phyloP scores from a whole-genome alignment of 2,797 vertebrate genomes.

The Aeoliscus strigatus region DNA sequence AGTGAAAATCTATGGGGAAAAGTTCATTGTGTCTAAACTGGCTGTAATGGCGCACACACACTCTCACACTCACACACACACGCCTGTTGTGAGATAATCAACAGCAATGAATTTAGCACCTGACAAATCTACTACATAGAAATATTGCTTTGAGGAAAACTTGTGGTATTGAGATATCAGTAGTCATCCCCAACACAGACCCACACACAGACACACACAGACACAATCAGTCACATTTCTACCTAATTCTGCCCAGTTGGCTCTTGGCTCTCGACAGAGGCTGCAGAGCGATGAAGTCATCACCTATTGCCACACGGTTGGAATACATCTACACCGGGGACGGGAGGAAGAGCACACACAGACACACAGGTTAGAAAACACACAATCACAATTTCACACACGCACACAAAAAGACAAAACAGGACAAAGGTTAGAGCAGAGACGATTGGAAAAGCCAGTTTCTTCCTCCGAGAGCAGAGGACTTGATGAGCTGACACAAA shows the following conservation, averaged over 20 bases:
- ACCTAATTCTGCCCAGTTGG: slow-evolving; percentile 99
- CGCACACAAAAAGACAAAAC: slow-evolving; percentile 16
- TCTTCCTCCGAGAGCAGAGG: slow-evolving; percentile 11
- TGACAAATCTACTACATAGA: too few relatives aligned
- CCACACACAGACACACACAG: too few relatives aligned
- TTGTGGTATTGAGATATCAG: slow-evolving; percentile 30
- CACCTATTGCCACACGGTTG: slow-evolving; percentile 96
- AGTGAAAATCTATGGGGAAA: too few relatives aligned
- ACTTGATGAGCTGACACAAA: slow-evolving; percentile 20
- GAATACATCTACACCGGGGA: slow-evolving; percentile 92
- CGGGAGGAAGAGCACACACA: slow-evolving; percentile 46
- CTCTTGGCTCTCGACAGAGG: slow-evolving; percentile 98
- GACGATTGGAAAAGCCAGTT: slow-evolving; percentile 18
- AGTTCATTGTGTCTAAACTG: too few relatives aligned
- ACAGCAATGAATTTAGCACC: too few relatives aligned
- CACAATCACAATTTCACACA: slow-evolving; percentile 4
- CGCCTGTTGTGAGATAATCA: too few relatives aligned
- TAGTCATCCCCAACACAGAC: slow-evolving; percentile 23
- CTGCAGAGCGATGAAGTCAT: slow-evolving; percentile 99
- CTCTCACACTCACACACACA: too few relatives aligned
- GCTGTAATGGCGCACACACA: too few relatives aligned
- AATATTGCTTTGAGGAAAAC: too few relatives aligned
- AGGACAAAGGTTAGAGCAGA: slow-evolving; percentile 41
- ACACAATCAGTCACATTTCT: too few relatives aligned
- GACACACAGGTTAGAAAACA: slow-evolving; percentile 48